Conservation (phyloP, 2,888 invertebrate genomes). For the Alloscopus bannaensis region DNA sequence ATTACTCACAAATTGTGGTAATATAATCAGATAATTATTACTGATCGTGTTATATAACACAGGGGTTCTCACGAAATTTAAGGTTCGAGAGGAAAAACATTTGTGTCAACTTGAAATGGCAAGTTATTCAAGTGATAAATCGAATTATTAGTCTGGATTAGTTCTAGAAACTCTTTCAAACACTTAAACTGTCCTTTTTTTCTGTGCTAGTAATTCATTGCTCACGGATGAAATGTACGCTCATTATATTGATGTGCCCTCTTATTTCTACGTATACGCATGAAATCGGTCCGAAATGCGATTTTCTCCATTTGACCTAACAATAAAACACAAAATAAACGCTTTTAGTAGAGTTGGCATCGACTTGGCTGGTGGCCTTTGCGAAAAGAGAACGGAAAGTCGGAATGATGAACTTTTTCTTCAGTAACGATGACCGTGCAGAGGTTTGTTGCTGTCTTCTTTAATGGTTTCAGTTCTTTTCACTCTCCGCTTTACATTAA, state of each 20-base stretch:
- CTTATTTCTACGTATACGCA: neutral
- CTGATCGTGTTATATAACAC: too few relatives aligned
- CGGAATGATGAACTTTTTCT: slow-evolving; percentile 4
- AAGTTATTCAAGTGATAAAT: too few relatives aligned
- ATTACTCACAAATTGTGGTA: too few relatives aligned
- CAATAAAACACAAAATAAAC: slow-evolving; percentile 56
- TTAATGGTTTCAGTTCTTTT: slow-evolving; percentile 50
- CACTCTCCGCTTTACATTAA: slow-evolving; percentile 41
- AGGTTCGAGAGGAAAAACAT: too few relatives aligned
- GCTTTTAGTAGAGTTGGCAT: too few relatives aligned
- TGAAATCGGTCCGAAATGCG: slow-evolving; percentile 40
- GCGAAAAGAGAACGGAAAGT: neutral
- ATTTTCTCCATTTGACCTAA: slow-evolving; percentile 12
- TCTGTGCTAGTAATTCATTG: neutral
- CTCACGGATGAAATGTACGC: too few relatives aligned
- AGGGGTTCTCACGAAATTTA: too few relatives aligned
- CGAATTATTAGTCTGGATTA: too few relatives aligned
- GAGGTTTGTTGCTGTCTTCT: slow-evolving; percentile 35
- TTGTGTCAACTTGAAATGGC: too few relatives aligned
- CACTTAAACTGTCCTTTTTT: neutral
- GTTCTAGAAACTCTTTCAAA: too few relatives aligned
- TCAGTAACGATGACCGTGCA: slow-evolving; percentile 15
- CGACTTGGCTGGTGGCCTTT: slow-evolving; percentile 45
- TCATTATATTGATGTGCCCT: neutral
- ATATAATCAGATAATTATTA: too few relatives aligned